Base-by-base conservation (phyloP, 2,797 vertebrate genomes). In the Acanthiza pusilla region DNA sequence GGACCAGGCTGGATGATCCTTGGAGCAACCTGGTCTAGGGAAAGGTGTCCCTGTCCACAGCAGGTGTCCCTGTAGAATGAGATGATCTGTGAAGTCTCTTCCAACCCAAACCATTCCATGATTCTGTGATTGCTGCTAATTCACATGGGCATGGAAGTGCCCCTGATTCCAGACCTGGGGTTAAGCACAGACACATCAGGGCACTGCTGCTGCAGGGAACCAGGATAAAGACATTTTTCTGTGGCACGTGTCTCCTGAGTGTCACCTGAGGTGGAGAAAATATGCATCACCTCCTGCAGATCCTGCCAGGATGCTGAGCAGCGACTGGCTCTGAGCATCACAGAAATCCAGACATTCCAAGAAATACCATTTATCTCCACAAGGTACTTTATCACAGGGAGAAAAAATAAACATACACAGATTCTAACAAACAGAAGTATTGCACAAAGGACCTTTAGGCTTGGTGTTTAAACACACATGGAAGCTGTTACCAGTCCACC, bases 101-200 rank as follows among this genome's bases (percentile, higher is more conserved):
- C 47, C 27, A 48, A 43, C 47, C 23, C 53, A 78, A 85, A 43
- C 7, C 34, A 48, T 29, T 60, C 40, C 32, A 18, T 0, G 3
- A 11, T 65, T 73, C 73, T 54, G 32, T 67, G 47, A 34, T 2
- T 55, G 36, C 48, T 92, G 81, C 48, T 71, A 27, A 63, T 50
- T 73, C 47, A 87, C 47, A 10, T 0, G 0, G 47, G 47, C 57
- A 55, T 1, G 18, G 47, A 65, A 58, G 34, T 16, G 60, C 27
- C n/a, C 34, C 57, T 21, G 43, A 42, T 32, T 38, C 47, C 51
- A 51, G 47, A 25, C 12, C 4, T 0, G 5, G 79, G 21, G 22
- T 50, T 47, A 47, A 68, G 66, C 32, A 54, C 45, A n/a, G 60
- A 32, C 30, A 74, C 7, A 4, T 11, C n/a, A 42, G 70, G 11